Base-by-base conservation (phyloP, 2,797 vertebrate genomes). In the Zenarchopterus dispar region DNA sequence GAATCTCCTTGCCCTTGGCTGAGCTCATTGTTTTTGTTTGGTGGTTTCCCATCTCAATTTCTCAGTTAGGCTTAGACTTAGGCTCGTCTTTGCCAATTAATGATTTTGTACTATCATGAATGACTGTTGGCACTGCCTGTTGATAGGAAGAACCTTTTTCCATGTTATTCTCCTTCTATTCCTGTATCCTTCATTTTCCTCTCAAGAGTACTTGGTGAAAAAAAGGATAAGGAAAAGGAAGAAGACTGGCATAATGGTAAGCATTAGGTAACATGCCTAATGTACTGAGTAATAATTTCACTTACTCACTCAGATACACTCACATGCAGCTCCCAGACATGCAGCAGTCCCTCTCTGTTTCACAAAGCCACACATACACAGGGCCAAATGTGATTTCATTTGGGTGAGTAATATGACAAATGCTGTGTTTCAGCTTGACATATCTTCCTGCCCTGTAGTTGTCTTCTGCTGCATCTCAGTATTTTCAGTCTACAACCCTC, bases 231-330 rank as follows among this genome's bases (percentile, higher is more conserved):
- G 67, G 73, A 54, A 65, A 62, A 86, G 81, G 74, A 80, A 81
- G 59, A 77, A 72, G 74, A 63, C 57, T 63, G 75, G 57, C 72
- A 74, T 67, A 69, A 77, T 75, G 78, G 72, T 58, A 49, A 56
- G 73, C 51, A 8, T 84, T 85, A 73, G 81, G 78, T 86, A 86
- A 88, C 82, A 77, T 56, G 62, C 70, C 73, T 77, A 80, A 84
- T 82, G 75, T 79, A 75, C 78, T 82, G 75, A 86, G 65, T 75
- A 83, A 87, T 72, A 74, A 66, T 81, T 78, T 70, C 62, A 73
- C 81, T 74, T 75, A 65, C 67, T 79, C 77, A 58, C 70, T 71
- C 70, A 54, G 75, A 67, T 62, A 52, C 78, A 56, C 44, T 62
- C 70, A 44, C 24, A 19, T 63, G 15, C 36, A 39, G 36, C 36